These are phyloP conservation scores for Hydropsyche betteni DNA, from an alignment of 2,888 invertebrate species.

Conservation along the genomic window DNA sequence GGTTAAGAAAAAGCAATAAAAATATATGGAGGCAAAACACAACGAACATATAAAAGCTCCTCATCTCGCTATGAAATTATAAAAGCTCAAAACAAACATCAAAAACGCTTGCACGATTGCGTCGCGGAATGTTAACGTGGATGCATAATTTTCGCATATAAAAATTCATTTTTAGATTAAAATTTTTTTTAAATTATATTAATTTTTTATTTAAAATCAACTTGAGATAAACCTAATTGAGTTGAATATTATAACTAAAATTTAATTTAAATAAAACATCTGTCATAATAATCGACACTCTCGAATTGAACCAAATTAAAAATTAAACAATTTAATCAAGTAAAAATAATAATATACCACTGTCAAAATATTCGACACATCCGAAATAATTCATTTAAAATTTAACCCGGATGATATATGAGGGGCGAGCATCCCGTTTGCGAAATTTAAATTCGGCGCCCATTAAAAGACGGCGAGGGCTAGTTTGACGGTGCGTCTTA, in stretches of 20 bases:
- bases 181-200: conserved; percentile 9
- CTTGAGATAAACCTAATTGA: background rate
- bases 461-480: background rate
- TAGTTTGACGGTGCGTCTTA: conserved; percentile 37
- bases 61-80: conserved; percentile 49
- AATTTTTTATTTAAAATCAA: conserved; percentile 24
- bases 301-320: too few species aligned
- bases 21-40: conserved; percentile 46
- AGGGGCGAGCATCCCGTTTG: too few species aligned
- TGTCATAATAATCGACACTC: too few species aligned
- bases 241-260: too few species aligned
- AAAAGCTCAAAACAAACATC: conserved; percentile 50
- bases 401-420: too few species aligned
- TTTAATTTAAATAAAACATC: too few species aligned
- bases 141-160: conserved; percentile 11
- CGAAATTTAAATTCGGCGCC: too few species aligned
- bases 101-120: conserved; percentile 48
- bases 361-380: too few species aligned
- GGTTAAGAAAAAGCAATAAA: conserved; percentile 41
- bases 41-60: conserved; percentile 47
- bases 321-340: too few species aligned
- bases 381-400: too few species aligned
- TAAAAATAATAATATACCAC: too few species aligned
- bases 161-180: background rate
- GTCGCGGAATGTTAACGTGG: conserved; percentile 27